phyloP scores from a whole-genome alignment of 2,888 invertebrate species.

The Synanthedon tipuliformis region DNA sequence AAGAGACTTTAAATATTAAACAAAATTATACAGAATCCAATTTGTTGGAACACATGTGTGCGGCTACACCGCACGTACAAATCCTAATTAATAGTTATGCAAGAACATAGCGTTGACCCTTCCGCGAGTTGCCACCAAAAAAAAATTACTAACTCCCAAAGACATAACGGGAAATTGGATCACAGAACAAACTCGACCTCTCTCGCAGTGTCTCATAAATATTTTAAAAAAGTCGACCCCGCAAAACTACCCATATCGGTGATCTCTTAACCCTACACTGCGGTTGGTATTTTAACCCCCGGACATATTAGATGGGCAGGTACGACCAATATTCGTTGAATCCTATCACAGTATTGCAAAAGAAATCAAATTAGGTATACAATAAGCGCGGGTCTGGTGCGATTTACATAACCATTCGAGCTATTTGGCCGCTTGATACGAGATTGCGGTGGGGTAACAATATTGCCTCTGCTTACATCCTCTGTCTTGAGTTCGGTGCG shows the following conservation, averaged over 20 bases:
- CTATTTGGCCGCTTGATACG: constrained; percentile 62
- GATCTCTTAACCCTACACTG: constrained; percentile 57
- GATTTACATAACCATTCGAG: constrained; percentile 67
- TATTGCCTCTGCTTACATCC: constrained; percentile 49
- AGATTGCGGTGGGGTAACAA: constrained; percentile 60
- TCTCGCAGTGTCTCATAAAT: constrained; percentile 60
- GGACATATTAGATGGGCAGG: constrained; percentile 54
- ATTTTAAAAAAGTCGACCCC: constrained; percentile 58
- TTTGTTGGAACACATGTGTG: neutral
- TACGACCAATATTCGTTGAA: constrained; percentile 56
- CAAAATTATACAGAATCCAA: neutral
- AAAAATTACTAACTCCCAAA: constrained; percentile 56
- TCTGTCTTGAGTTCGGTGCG: constrained; percentile 17
- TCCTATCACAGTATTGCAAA: constrained; percentile 63
- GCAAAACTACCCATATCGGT: constrained; percentile 50
- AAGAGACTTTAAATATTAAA: neutral
- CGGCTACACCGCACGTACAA: constrained; percentile 30
- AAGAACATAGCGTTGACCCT: constrained; percentile 45
- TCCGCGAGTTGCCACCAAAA: constrained; percentile 28
- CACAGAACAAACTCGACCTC: constrained; percentile 47
- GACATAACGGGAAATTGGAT: constrained; percentile 69
- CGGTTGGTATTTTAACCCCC: constrained; percentile 35
- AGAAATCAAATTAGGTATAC: constrained; percentile 70
- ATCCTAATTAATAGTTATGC: constrained; percentile 58
- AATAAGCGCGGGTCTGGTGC: constrained; percentile 61